A percentile compares a stretch with the other conserved stretches of the same genome.
phyloP scores from a whole-genome alignment of 64 coral and sea anemone species.

The Pachyseris speciosa region DNA sequence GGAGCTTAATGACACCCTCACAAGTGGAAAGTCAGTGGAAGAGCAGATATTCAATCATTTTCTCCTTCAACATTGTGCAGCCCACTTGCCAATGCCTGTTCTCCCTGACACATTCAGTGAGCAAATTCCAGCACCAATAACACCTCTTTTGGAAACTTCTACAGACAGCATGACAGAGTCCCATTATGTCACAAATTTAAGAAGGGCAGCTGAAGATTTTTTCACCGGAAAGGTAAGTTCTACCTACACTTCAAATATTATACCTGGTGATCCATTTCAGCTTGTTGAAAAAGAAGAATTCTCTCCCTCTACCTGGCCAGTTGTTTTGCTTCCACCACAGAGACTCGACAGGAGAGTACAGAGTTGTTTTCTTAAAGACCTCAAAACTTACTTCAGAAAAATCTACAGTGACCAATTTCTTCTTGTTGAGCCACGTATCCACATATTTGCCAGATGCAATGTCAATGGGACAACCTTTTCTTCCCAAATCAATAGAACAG shows the following conservation, averaged over 20 bases:
- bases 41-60: conserved; percentile 36
- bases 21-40: conserved; percentile 28
- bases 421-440: not conserved
- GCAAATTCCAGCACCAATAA: not conserved
- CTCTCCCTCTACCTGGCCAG: not conserved
- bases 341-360: not conserved
- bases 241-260: not conserved
- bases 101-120: not conserved
- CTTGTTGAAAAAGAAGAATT: not conserved
- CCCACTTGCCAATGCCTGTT: not conserved
- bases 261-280: not conserved
- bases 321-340: not conserved
- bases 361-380: not conserved
- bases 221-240: not conserved
- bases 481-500: conserved; percentile 13
- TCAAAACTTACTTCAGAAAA: not conserved
- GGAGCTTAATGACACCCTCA: not conserved
- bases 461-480: not conserved
- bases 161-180: not conserved
- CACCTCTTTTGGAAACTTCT: conserved; percentile 6
- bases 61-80: not conserved
- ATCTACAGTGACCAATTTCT: not conserved
- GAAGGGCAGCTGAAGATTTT: conserved; percentile 24
- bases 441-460: conserved; percentile 32
- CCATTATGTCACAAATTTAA: not conserved